Percentiles rank a stretch among this genome's conserved stretches.
Evolutionary conservation across 2,888 invertebrate genomes (phyloP).

Genomic region (Catocala sponsa): DNA sequence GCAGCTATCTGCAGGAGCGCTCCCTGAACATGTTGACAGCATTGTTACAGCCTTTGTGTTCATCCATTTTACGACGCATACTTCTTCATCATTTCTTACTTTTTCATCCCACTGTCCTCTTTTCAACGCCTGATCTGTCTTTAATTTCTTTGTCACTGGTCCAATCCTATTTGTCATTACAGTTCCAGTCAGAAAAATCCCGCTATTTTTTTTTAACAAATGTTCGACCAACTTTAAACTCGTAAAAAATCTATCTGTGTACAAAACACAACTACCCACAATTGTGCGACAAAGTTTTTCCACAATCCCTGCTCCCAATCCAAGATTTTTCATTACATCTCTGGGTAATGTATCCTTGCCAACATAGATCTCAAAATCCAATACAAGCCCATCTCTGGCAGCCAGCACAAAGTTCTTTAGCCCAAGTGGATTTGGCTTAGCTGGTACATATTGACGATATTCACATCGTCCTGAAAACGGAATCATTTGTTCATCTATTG

Average conservation of each 20-base stretch:
- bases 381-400: conserved; percentile 36
- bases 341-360: conserved; percentile 2
- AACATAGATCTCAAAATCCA: conserved; percentile 45
- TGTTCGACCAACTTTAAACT: conserved; percentile 18
- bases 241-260: conserved; percentile 28
- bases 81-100: conserved; percentile 40
- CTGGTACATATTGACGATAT: conserved; percentile 29
- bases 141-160: conserved; percentile 32
- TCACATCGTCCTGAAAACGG: conserved; percentile 33
- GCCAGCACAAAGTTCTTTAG: conserved; percentile 54
- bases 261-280: conserved; percentile 25
- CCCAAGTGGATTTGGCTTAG: conserved; percentile 53
- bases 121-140: conserved; percentile 39
- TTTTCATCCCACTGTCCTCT: conserved; percentile 43
- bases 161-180: conserved; percentile 44
- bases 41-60: conserved; percentile 48
- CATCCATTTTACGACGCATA: conserved; percentile 47
- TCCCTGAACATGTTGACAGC: conserved; percentile 44
- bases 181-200: conserved; percentile 25
- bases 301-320: conserved; percentile 43
- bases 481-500: conserved; percentile 54
- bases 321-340: conserved; percentile 10
- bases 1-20: conserved; percentile 39
- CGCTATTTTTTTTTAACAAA: conserved; percentile 20
- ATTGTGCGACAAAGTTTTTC: conserved; percentile 32